phyloP scores from a whole-genome alignment of 2,797 vertebrate species.

The Hyperoplus lanceolatus region DNA sequence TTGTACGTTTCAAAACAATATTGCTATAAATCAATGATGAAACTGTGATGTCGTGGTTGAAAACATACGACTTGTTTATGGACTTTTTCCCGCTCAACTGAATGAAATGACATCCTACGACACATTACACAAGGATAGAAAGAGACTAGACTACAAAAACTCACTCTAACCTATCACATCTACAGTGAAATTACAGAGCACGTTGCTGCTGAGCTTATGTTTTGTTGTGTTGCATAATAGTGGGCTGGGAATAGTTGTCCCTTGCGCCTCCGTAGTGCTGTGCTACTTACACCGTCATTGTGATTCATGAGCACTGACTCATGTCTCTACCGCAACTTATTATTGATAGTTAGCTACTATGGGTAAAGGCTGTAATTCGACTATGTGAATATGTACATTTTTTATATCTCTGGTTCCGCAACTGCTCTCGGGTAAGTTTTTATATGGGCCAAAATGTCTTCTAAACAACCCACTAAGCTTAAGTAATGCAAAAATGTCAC shows the following conservation, averaged over 20 bases:
- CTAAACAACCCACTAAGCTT: background rate
- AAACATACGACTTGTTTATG: background rate
- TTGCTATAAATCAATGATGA: background rate
- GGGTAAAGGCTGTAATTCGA: slow-evolving; percentile 26
- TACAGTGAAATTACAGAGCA: background rate
- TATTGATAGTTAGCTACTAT: slow-evolving; percentile 16
- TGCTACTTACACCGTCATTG: slow-evolving; percentile 8
- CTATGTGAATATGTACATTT: slow-evolving; percentile 25
- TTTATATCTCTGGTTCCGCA: background rate
- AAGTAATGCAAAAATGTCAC: background rate
- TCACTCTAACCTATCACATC: background rate
- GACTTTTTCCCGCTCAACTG: background rate
- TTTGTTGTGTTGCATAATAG: slow-evolving; percentile 27
- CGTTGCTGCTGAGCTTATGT: background rate
- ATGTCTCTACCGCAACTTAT: slow-evolving; percentile 15
- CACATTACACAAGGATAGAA: background rate
- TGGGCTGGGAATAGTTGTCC: slow-evolving; percentile 8
- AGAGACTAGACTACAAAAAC: background rate
- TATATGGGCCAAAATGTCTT: background rate
- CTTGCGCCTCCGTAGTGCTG: slow-evolving; percentile 6
- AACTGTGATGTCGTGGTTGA: background rate
- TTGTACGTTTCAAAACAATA: background rate
- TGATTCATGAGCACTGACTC: slow-evolving; percentile 32
- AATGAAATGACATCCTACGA: background rate
- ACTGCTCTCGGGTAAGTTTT: background rate